Conservation (phyloP, 1,140 invertebrate species). For the Orius laevigatus region DNA sequence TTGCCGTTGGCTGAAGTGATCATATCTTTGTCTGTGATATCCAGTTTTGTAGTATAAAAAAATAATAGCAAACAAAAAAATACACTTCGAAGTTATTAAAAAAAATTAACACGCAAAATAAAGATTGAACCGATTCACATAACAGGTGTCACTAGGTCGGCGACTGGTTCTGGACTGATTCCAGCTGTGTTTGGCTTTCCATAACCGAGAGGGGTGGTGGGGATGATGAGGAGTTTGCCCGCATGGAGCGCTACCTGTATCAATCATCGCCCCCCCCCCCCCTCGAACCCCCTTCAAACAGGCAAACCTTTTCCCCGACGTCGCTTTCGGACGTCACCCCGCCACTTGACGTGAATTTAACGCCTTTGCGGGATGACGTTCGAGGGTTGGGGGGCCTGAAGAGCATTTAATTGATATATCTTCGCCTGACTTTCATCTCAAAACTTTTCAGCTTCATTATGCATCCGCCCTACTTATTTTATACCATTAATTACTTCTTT, state of each 20-base stretch:
- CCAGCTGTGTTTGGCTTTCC: constrained; percentile 9
- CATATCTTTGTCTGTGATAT: constrained; percentile 16
- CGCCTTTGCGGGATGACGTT: too few species aligned
- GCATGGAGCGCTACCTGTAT: constrained; percentile 4
- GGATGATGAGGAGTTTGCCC: neutral
- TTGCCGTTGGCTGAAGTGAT: constrained; percentile 31
- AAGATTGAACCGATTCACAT: neutral
- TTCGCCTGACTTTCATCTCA: too few species aligned
- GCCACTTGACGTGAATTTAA: too few species aligned
- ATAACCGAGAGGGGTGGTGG: neutral
- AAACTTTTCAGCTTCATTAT: too few species aligned
- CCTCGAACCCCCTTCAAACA: neutral
- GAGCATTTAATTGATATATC: too few species aligned
- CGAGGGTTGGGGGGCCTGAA: too few species aligned
- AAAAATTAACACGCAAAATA: neutral
- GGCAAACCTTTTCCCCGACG: constrained; percentile 4
- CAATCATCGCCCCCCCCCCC: neutral
- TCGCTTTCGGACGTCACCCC: neutral
- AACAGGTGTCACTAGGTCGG: constrained; percentile 4
- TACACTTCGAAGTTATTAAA: neutral
- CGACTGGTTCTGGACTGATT: neutral
- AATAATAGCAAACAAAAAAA: neutral
- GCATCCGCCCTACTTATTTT: too few species aligned
- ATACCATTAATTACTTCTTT: too few species aligned
- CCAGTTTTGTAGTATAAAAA: constrained; percentile 1